A percentile compares a stretch with the other conserved stretches of the same genome.
Conservation (phyloP, 2,113 vertebrate genomes). For the Origma solitaria region DNA sequence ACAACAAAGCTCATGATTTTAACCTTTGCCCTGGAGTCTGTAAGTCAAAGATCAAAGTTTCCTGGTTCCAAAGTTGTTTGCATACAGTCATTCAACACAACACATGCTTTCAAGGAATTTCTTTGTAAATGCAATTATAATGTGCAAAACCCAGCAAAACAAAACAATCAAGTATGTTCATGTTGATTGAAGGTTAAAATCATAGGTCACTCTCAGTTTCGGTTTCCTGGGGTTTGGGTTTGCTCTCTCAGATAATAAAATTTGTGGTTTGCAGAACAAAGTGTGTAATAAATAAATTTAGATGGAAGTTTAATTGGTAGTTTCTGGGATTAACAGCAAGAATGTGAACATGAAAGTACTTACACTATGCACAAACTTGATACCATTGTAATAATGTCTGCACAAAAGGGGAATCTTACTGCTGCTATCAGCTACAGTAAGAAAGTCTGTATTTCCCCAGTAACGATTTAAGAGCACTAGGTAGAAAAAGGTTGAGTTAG, state of each 20-base stretch:
- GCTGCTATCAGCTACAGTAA: background rate
- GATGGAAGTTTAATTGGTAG: conserved; percentile 48
- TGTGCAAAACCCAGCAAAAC: conserved; percentile 61
- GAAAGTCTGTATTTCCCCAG: background rate
- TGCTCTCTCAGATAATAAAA: conserved; percentile 60
- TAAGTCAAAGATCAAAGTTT: conserved; percentile 67
- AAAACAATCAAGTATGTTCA: conserved; percentile 56
- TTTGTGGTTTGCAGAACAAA: conserved; percentile 52
- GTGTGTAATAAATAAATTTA: conserved; percentile 58
- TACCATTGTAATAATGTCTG: background rate
- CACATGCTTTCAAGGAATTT: conserved; percentile 55
- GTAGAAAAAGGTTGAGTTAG: background rate
- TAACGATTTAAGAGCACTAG: background rate
- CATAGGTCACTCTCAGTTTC: conserved; percentile 61
- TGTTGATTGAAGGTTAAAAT: conserved; percentile 51
- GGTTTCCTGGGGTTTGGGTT: conserved; percentile 53
- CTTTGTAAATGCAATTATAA: conserved; percentile 65
- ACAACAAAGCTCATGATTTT: conserved; percentile 44
- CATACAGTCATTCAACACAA: background rate
- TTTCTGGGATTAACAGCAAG: conserved; percentile 44
- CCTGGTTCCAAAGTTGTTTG: conserved; percentile 49
- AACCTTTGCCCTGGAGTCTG: conserved; percentile 50
- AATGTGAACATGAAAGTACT: background rate
- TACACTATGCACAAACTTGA: background rate
- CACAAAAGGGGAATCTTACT: background rate